These are phyloP conservation scores for Crypturellus undulatus DNA, from an alignment of 2,113 vertebrate species.

Conservation along the genomic window DNA sequence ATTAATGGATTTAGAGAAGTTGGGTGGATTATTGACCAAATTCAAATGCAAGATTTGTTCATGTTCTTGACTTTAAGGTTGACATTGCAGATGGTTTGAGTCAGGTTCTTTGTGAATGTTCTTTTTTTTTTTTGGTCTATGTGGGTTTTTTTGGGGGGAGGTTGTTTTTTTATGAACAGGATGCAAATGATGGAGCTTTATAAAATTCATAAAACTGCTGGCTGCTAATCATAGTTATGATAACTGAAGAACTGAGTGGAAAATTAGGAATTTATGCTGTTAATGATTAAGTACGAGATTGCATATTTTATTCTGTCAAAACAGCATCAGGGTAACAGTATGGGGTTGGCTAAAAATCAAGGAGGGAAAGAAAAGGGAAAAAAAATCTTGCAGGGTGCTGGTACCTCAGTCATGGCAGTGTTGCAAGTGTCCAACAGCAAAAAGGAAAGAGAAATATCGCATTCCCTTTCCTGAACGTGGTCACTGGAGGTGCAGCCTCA, in stretches of 20 bases:
- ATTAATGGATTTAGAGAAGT: neutral
- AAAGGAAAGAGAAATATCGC: fast-evolving
- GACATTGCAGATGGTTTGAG: neutral
- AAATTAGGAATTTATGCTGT: neutral
- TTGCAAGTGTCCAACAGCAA: neutral
- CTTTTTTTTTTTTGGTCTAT: neutral
- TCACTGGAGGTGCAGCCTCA: neutral
- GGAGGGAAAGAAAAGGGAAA: neutral
- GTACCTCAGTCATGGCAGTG: neutral
- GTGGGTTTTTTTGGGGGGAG: too few relatives aligned
- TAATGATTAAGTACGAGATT: neutral
- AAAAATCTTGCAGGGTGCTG: neutral
- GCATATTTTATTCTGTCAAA: neutral
- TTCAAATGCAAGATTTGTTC: neutral
- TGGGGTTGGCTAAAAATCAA: neutral
- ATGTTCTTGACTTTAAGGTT: neutral
- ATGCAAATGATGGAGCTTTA: neutral
- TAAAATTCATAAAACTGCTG: neutral
- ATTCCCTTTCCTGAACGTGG: neutral
- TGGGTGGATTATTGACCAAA: neutral
- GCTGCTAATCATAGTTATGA: neutral
- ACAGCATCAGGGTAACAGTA: neutral
- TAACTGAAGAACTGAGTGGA: neutral
- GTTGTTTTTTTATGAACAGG: neutral
- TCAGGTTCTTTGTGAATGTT: neutral